phyloP scores from a whole-genome alignment of 2,113 vertebrate species.

The Leucopsar rothschildi region DNA sequence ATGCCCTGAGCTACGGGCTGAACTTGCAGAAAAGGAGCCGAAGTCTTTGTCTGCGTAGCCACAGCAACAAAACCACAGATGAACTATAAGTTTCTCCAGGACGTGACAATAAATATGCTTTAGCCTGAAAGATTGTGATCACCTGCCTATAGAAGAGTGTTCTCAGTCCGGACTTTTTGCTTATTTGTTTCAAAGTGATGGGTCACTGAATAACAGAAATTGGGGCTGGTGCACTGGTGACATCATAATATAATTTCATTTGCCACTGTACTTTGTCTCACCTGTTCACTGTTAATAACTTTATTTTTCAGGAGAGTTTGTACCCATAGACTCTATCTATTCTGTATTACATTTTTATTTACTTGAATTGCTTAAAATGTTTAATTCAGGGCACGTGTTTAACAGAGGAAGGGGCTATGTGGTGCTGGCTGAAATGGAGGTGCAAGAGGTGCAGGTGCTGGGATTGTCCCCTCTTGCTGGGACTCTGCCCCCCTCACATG shows the following conservation, averaged over 20 bases:
- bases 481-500: accelerated
- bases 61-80: not conserved
- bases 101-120: not conserved
- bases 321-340: not conserved
- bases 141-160: not conserved
- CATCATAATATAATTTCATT: not conserved
- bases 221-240: not conserved
- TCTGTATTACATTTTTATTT: not conserved
- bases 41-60: not conserved
- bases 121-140: not conserved
- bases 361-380: not conserved
- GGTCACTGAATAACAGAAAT: not conserved
- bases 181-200: not conserved
- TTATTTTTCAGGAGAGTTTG: not conserved
- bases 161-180: not conserved
- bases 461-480: not conserved
- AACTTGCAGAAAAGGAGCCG: not conserved
- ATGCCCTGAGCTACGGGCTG: not conserved
- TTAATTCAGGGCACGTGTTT: not conserved
- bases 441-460: not conserved
- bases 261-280: not conserved
- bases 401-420: not conserved
- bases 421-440: not conserved
- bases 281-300: not conserved
- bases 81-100: not conserved